Base-by-base conservation (phyloP, 2,888 invertebrate genomes). In the Smittia sp. region DNA sequence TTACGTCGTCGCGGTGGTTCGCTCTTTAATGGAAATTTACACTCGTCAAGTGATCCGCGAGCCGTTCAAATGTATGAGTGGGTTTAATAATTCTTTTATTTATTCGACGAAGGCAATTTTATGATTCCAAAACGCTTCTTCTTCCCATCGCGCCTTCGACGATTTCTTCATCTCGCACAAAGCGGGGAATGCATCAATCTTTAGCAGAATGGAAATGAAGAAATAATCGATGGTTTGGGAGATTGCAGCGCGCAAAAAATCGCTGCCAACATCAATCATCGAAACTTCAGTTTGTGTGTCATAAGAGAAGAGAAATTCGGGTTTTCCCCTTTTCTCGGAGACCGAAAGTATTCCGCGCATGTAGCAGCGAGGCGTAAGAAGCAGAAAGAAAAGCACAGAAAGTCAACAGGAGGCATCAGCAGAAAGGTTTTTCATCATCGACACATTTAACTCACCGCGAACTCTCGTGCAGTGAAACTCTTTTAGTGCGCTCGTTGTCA, bases 221-320 rank as follows among this genome's bases (percentile, higher is more conserved):
- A 32, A 20, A 22, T 46, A 46, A n/a, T 58, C 58, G 58, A 18
- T 58, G 18, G 20, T 9, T 58, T 20, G 20, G 22, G 22, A 18
- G 20, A 18, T 20, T 58, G 58, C 58, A 58, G 18, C 3, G 18
- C n/a, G 3, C 18, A 58, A 58, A n/a, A 58, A 18, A 20, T 18
- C 18, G 18, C 22, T 58, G 22, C 58, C 58, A 22, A 58, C 58
- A 58, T 58, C 58, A 58, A 58, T 58, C 58, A 58, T 58, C 22
- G 18, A 58, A 20, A 18, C 20, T 7, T 9, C 20, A 20, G 22
- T 11, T n/a, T 58, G 58, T 22, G 20, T 58, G 11, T 58, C 22
- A 11, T 4, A 22, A 24, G 58, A 18, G 18, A 13, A 58, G 46
- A 58, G 58, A 58, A 58, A 22, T 58, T 58, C 58, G 46, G 46